phyloP scores from a whole-genome alignment of 2,797 vertebrate species.

The Hapalemur alaotrensis region DNA sequence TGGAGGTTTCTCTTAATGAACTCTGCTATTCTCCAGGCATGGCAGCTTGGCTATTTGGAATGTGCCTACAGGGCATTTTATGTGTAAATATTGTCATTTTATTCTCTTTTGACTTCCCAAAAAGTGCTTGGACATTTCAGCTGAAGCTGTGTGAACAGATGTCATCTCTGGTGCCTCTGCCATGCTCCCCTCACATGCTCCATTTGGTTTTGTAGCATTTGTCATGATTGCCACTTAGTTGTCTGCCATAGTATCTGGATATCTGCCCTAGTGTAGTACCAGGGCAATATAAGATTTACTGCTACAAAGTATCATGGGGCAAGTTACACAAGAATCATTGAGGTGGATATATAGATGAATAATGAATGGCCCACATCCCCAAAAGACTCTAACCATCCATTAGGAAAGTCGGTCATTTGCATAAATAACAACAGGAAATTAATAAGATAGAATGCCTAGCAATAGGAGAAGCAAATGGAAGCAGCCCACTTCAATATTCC shows the following conservation, averaged over 20 bases:
- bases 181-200: constrained; percentile 46
- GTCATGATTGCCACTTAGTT: constrained; percentile 22
- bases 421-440: neutral
- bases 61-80: neutral
- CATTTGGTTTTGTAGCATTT: constrained; percentile 55
- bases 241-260: neutral
- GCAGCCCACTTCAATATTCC: neutral
- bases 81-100: constrained; percentile 20
- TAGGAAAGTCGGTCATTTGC: neutral
- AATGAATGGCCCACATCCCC: neutral
- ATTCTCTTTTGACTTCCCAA: neutral
- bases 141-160: constrained; percentile 14
- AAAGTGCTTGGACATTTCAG: neutral
- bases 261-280: neutral
- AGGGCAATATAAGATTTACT: neutral
- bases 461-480: neutral
- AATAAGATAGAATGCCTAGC: neutral
- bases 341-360: neutral
- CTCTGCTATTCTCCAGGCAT: neutral
- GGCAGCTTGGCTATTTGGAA: constrained; percentile 26
- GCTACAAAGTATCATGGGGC: neutral
- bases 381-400: neutral
- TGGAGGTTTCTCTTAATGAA: constrained; percentile 34
- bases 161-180: neutral
- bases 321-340: neutral